Evolutionary conservation across 92 coral and sea anemone species (phyloP), one percentile per base, ranked within the genome.

Genomic region (Umimayanthus chanpuru): DNA sequence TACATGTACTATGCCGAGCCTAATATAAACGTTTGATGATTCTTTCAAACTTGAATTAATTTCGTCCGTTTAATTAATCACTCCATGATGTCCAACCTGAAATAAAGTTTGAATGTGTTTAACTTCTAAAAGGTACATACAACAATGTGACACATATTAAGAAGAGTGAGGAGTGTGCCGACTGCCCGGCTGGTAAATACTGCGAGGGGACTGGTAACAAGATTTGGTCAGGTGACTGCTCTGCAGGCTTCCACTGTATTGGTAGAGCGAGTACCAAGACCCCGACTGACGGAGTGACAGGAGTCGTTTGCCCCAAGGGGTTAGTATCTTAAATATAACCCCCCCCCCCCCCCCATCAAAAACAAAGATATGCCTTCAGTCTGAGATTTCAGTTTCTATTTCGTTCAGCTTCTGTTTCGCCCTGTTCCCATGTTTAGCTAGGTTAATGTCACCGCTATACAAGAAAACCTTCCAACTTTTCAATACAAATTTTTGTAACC

Each of bases 101-200:
- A 73, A 32, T 28, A 30, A 29, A 32, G 26, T 32, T 73, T 15
- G 23, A 2, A 32, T 73, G 78, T 10, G 23, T 49, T 73, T 36
- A 39, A 70, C 44, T 44, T 81, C 38, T 86, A 89, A 79, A 65
- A 97, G 99, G 99, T 66, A 97, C 99, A 2, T 95, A 90, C 89
- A 92, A 94, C 38, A 89, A 94, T 73, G 82, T 88, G 50, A 95
- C 98, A 4, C 97, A 94, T 72, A 79, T 95, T 38, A 89, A 82
- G 82, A 88, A 68, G 14, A 88, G 79, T 39, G 93, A 70, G 18
- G 92, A 97, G n/a, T 97, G 99, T 47, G 77, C 89, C 25, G 80
- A 86, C 36, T 97, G 99, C 86, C 99, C 98, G 10, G 85, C 97
- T 64, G 99, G 99, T 29, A 97, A 92, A 78, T 97, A 88, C 91